Evolutionary conservation across 2,888 invertebrate species (phyloP), one percentile per base, ranked within the genome.

Genomic region (Helicoverpa assulta): DNA sequence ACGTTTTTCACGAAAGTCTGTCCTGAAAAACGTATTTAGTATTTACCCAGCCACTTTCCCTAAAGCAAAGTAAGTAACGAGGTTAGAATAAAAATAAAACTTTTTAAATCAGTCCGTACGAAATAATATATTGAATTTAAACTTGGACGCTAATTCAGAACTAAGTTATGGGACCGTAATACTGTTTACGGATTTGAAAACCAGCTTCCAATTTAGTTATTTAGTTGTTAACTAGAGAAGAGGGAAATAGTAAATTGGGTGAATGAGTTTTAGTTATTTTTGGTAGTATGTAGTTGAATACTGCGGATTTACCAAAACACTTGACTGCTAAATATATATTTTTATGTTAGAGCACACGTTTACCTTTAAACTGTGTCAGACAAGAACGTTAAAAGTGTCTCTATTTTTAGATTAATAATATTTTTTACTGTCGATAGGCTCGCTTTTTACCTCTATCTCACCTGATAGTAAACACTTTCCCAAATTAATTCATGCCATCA

Each of bases 111-210:
- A 56, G 18, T 67, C 56, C 70, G 67, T 43, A 69, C 74, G 37
- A 70, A 84, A 81, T 79, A 79, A 81, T 81, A 77, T 74, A 83
- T 84, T 86, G 76, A 77, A 86, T 86, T 87, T 80, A 67, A 86
- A 87, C 67, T 87, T 82, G 53, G 63, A 71, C 43, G 73, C 59
- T 80, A 83, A 82, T 81, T 75, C 60, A 29, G 71, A 83, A 83
- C 78, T 83, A 70, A 84, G 83, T 86, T 85, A 73, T 56, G 64
- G 62, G 66, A 65, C 66, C 56, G 75, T 87, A 86, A 86, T 85
- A 77, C 47, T 78, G 81, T 86, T 86, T 77, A 78, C 75, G 43
- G 73, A 71, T 80, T 85, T 80, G 59, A 73, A 80, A 83, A 84
- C 76, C 67, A 81, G 68, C 65, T 54, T 60, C 69, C 67, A 76